These are phyloP conservation scores for Anastatus disparis DNA, from an alignment of 1,140 invertebrate species.

Conservation along the genomic window DNA sequence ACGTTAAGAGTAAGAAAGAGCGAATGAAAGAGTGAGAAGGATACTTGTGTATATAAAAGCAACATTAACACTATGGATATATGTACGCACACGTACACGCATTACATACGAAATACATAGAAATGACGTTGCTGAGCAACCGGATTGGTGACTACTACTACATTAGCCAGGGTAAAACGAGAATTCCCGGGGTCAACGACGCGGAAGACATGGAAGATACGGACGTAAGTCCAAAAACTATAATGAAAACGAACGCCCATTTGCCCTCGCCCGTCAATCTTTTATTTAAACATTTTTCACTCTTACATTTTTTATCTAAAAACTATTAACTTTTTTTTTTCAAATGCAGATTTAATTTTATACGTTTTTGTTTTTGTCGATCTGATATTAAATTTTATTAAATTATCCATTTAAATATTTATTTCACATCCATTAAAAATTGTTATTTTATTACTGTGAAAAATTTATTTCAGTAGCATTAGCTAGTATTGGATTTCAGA, in stretches of 20 bases:
- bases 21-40: neutral
- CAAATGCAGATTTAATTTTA: neutral
- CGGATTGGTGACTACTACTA: conserved; percentile 87
- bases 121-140: conserved; percentile 84
- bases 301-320: no score
- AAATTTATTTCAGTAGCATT: neutral
- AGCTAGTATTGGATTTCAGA: neutral
- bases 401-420: neutral
- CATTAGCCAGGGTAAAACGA: conserved; percentile 91
- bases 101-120: no score
- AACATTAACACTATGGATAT: no score
- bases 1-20: no score
- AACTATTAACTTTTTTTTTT: neutral
- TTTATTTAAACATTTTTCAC: no score
- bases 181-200: conserved; percentile 95
- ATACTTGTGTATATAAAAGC: neutral
- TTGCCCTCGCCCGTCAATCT: no score
- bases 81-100: neutral
- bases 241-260: no score
- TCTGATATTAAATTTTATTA: no score
- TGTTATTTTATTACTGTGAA: no score
- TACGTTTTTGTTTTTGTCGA: neutral
- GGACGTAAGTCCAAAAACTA: conserved; percentile 87
- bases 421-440: neutral
- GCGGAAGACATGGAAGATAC: conserved; percentile 88